These are phyloP conservation scores for Eurytoma adleriae DNA, from an alignment of 2,888 invertebrate species.

Conservation along the genomic window DNA sequence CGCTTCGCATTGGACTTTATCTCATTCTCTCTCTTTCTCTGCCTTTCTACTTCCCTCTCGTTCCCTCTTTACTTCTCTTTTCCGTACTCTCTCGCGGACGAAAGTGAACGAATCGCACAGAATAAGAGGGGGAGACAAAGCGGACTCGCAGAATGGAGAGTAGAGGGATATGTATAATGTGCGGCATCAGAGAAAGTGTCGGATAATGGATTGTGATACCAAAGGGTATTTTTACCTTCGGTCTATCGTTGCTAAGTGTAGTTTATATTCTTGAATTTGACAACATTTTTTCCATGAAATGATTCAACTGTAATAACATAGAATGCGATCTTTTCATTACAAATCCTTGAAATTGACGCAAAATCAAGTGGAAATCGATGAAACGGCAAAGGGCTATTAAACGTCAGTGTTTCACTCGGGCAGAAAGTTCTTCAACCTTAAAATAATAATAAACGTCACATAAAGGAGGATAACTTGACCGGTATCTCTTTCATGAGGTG, in stretches of 20 bases:
- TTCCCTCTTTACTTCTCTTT: neutral
- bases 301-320: too few relatives aligned
- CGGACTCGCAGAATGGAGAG: neutral
- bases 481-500: constrained; percentile 6
- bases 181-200: neutral
- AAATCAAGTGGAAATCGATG: too few relatives aligned
- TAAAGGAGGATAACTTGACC: neutral
- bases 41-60: neutral
- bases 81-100: constrained; percentile 4
- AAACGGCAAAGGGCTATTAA: neutral
- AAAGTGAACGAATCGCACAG: constrained; percentile 7
- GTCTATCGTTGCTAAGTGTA: neutral
- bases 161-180: constrained; percentile 9
- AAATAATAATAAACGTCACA: constrained; percentile 17
- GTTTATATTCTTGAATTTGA: too few relatives aligned
- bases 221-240: constrained; percentile 1
- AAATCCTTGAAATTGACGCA: too few relatives aligned
- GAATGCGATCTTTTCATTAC: too few relatives aligned
- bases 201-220: constrained; percentile 27
- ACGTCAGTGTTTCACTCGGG: neutral
- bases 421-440: neutral
- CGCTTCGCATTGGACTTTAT: neutral
- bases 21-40: neutral
- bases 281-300: too few relatives aligned
- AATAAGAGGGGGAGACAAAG: constrained; percentile 5